Evolutionary conservation across 1,140 invertebrate genomes (phyloP), one percentile per base, ranked within the genome.

Genomic region (Dermatophagoides farinae): DNA sequence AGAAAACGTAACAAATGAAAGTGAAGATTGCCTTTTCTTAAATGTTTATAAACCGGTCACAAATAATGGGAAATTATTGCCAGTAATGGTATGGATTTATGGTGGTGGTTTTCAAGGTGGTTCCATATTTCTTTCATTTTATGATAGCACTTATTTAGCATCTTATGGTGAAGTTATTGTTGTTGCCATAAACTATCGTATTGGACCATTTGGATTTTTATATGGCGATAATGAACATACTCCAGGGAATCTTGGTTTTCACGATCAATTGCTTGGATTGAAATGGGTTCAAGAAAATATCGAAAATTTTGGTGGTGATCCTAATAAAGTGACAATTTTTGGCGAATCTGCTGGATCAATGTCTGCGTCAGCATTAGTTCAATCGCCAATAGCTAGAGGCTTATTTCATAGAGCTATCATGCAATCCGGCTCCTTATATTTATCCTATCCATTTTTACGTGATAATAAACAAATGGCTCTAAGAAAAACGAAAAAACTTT

Each of bases 281-380:
- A 83, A 89, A 69, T 93, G 88, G 86, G 82, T 97, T 6, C 81
- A 83, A 69, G 84, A 89, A 68, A 97, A 97, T 73, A 93, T 97
- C 61, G 80, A 80, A 57, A 77, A 79, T 31, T 97, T 97, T 72
- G 91, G 91, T 46, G 93, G 93, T 1, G 91, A 95, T 73, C 84
- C 88, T 10, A 79, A 88, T 65, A 90, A 90, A 68, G 83, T 97
- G 18, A 97, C 92, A 0, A 74, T 97, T 16, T 95, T 97, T 70
- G 91, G 91, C 12, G 92, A 97, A 73, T 92, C 87, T 63, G 90
- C 91, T 12, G 92, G 93, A 10, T 53, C 89, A 0, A 88, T 88
- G 12, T 88, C 88, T 41, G 88, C 97, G 1, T 86, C 85, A 16
- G 76, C 96, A 67, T 90, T 96, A 74, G 76, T 96, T 50, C 74